These are phyloP conservation scores for Hylomyscus alleni DNA, from an alignment of 2,797 vertebrate species.

Conservation along the genomic window DNA sequence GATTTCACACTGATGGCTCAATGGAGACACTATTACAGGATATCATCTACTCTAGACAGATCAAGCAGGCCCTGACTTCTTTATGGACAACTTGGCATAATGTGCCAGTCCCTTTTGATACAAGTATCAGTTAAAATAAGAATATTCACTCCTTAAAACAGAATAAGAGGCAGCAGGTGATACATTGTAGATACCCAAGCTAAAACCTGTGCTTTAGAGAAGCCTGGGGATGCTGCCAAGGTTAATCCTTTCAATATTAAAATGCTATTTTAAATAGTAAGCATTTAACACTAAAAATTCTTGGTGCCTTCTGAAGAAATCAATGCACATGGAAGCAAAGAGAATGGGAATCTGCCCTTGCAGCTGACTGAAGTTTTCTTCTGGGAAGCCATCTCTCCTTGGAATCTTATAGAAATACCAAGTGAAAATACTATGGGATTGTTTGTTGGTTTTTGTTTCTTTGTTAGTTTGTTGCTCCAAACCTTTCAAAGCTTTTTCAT, in stretches of 20 bases:
- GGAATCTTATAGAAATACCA: constrained; percentile 25
- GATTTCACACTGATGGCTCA: constrained; percentile 56
- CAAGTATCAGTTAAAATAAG: constrained; percentile 27
- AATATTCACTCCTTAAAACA: constrained; percentile 50
- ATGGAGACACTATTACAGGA: constrained; percentile 52
- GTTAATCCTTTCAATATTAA: constrained; percentile 34
- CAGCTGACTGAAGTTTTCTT: neutral
- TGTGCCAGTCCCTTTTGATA: constrained; percentile 32
- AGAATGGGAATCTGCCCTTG: neutral
- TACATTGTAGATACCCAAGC: constrained; percentile 37
- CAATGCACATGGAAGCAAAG: neutral
- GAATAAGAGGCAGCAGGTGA: constrained; percentile 17
- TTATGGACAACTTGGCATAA: constrained; percentile 34
- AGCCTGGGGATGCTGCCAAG: neutral
- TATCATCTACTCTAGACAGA: constrained; percentile 62
- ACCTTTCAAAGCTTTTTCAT: neutral
- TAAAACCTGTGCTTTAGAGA: constrained; percentile 48
- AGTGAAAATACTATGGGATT: neutral
- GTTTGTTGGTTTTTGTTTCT: neutral
- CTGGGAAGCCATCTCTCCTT: neutral
- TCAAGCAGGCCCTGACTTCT: constrained; percentile 44
- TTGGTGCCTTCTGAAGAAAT: constrained; percentile 54
- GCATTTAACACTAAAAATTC: constrained; percentile 39
- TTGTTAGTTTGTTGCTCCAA: neutral
- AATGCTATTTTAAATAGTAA: constrained; percentile 48